Evolutionary conservation across 1,140 invertebrate genomes (phyloP).

Genomic region (Drosophila lowei): DNA sequence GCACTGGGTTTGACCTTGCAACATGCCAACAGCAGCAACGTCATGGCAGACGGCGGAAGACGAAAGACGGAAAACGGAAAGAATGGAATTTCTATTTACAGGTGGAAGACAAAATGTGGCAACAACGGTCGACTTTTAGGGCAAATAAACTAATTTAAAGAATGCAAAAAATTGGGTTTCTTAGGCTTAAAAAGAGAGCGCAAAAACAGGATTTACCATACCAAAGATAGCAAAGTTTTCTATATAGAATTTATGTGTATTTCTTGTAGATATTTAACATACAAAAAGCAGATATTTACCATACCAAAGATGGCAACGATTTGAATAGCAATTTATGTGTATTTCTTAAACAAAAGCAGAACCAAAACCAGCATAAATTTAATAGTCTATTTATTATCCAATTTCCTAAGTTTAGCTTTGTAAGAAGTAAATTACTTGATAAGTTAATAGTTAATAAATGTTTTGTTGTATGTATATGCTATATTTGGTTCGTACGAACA

Average conservation of each 20-base stretch:
- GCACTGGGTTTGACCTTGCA: conserved; percentile 25
- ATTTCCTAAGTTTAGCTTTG: conserved; percentile 18
- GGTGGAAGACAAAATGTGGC: conserved; percentile 39
- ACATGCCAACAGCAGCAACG: conserved; percentile 7
- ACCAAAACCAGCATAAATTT: conserved; percentile 9
- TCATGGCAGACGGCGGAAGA: conserved; percentile 20
- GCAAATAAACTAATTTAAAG: conserved; percentile 12
- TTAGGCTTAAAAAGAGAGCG: conserved; percentile 40
- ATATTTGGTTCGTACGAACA: conserved; percentile 67
- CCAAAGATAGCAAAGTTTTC: background rate
- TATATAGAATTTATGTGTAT: background rate
- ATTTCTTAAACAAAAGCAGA: conserved; percentile 1
- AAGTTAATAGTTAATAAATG: conserved; percentile 25
- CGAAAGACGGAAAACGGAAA: background rate
- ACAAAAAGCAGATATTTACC: conserved; percentile 34
- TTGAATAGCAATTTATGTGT: background rate
- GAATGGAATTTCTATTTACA: conserved; percentile 55
- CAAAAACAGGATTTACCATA: conserved; percentile 9
- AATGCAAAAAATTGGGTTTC: background rate
- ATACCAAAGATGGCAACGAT: conserved; percentile 52
- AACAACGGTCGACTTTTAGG: conserved; percentile 54
- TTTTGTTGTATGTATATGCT: conserved; percentile 33
- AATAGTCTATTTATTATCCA: conserved; percentile 55
- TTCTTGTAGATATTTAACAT: conserved; percentile 16
- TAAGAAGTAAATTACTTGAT: conserved; percentile 36